phyloP scores from a whole-genome alignment of 2,113 vertebrate genomes.

The Leucosticte australis region DNA sequence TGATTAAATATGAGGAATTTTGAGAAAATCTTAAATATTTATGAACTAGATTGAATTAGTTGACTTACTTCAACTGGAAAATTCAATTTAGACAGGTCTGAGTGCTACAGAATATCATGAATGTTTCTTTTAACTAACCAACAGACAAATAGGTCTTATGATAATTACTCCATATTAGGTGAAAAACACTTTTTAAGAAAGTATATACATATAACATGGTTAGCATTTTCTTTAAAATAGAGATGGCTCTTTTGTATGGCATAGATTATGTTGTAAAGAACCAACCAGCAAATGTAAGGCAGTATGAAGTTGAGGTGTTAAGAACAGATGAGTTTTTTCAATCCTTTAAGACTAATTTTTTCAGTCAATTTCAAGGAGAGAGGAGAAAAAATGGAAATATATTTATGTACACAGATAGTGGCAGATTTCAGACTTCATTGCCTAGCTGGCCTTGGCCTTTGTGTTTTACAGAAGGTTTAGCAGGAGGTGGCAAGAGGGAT shows the following conservation, averaged over 20 bases:
- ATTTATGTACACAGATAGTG: neutral
- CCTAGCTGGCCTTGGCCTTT: neutral
- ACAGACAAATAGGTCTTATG: neutral
- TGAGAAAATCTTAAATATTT: neutral
- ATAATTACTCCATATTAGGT: neutral
- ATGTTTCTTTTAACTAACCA: neutral
- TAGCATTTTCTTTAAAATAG: neutral
- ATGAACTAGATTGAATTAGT: neutral
- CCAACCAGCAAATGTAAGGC: neutral
- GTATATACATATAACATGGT: fast-evolving
- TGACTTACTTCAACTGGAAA: neutral
- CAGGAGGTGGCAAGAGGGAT: constrained; percentile 46
- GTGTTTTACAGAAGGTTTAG: constrained; percentile 35
- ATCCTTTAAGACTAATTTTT: neutral
- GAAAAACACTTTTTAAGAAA: neutral
- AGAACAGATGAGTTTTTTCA: neutral
- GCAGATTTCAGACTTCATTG: neutral
- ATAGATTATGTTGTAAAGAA: neutral
- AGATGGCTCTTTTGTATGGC: neutral
- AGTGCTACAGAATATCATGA: neutral
- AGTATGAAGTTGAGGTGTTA: neutral
- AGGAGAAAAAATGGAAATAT: neutral
- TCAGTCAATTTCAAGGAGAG: neutral
- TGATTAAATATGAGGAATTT: neutral
- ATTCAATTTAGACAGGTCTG: neutral